Conservation (phyloP, 2,797 vertebrate species). For the Diplodus sargus region DNA sequence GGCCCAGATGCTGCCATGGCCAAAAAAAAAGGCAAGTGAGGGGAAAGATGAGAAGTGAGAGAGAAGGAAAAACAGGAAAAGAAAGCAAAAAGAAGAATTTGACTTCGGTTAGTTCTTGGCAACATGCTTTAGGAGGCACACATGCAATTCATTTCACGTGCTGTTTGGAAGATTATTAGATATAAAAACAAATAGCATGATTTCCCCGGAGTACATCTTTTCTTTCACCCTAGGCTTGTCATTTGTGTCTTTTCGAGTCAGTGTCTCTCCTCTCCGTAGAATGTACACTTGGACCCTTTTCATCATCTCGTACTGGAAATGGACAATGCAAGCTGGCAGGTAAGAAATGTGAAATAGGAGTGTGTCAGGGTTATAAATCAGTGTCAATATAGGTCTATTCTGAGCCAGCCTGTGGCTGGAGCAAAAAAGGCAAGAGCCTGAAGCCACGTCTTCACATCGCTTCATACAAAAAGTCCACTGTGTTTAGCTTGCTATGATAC, state of each 20-base stretch:
- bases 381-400: conserved; percentile 5
- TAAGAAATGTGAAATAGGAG: conserved; percentile 9
- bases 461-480: too few species aligned
- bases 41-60: conserved; percentile 57
- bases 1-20: conserved; percentile 50
- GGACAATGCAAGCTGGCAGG: conserved; percentile 15
- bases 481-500: not conserved
- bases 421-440: not conserved
- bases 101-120: conserved; percentile 64
- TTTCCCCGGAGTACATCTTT: conserved; percentile 47
- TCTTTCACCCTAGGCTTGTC: conserved; percentile 18
- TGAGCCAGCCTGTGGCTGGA: not conserved
- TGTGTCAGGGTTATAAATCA: conserved; percentile 8
- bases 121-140: conserved; percentile 51
- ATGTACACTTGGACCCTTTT: not conserved
- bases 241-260: conserved; percentile 35
- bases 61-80: conserved; percentile 51
- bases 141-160: conserved; percentile 64
- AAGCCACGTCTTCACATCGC: not conserved
- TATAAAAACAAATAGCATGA: conserved; percentile 65
- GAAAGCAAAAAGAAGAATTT: conserved; percentile 51
- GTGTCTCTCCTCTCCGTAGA: not conserved
- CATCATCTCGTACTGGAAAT: conserved; percentile 19
- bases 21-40: conserved; percentile 10
- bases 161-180: conserved; percentile 63